Base-by-base conservation (phyloP, 1,140 invertebrate species). In the Anoplophora glabripennis region DNA sequence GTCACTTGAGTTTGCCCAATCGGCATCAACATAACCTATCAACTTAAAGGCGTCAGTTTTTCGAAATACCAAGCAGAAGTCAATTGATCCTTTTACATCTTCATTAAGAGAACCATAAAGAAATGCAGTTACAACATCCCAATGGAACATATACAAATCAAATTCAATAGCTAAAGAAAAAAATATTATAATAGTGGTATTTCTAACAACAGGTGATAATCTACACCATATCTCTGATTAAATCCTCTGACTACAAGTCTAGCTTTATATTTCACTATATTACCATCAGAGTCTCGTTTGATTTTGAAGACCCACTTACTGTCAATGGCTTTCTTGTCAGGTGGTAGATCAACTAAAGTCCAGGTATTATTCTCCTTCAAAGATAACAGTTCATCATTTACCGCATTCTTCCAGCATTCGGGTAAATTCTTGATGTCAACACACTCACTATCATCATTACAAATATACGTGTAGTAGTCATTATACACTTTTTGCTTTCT, bases 231-330 rank as follows among this genome's bases (percentile, higher is more conserved):
- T 42, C 42, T 44, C 59, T 77, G 75, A 17, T 57, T 59, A 47
- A 65, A 78, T 0, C 77, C 77, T 61, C 72, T 72, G 8, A 69
- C 73, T 7, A 80, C 76, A 33, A 77, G 64, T 21, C 76, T 54
- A 11, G 77, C 76, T 64, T 77, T 78, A 59, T 67, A 67, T 48
- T 56, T 55, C 7, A 37, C 46, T 42, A 14, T n/a, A 8, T 35
- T 36, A 14, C n/a, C 28, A 40, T 57, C 17, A 3, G 21, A 28
- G 17, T 28, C 36, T 17, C 36, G 17, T 37, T 55, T 64, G 0
- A 21, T 66, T 62, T 64, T 75, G 49, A 66, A 80, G 3, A 81
- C 75, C 79, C 77, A 80, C 64, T 70, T 70, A 41, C 61, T 64
- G 14, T 70, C 64, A 18, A 74, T 63, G 1, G 51, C 49, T 57